A percentile compares a stretch with the other conserved stretches of the same genome.
phyloP scores from a whole-genome alignment of 1,140 invertebrate species.

The Anastrepha ludens region DNA sequence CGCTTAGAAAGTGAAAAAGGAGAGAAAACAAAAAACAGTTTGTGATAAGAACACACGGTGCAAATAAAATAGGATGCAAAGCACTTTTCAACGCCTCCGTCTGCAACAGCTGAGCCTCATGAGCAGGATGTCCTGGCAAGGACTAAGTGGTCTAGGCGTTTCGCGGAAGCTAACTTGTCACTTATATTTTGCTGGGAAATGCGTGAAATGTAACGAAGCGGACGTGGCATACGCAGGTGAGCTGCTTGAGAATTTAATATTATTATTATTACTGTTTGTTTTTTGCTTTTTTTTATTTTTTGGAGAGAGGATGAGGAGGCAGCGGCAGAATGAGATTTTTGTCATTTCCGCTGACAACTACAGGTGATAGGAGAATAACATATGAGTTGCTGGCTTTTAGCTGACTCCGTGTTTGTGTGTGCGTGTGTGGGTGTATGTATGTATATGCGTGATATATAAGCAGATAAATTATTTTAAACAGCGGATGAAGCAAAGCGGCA shows the following conservation, averaged over 20 bases:
- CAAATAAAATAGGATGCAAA: constrained; percentile 4
- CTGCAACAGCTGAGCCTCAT: background rate
- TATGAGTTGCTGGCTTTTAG: no score
- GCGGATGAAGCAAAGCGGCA: background rate
- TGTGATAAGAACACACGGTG: background rate
- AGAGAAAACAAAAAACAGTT: background rate
- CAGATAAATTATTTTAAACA: no score
- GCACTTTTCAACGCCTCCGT: background rate
- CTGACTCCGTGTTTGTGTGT: background rate
- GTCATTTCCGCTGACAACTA: constrained; percentile 32
- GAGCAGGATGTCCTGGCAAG: constrained; percentile 24
- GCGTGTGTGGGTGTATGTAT: background rate
- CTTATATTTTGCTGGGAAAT: background rate
- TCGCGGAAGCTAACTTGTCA: constrained; percentile 36
- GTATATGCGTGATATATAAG: background rate
- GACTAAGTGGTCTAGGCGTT: constrained; percentile 47
- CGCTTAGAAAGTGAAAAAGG: background rate
- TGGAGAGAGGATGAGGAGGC: background rate
- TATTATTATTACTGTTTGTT: background rate
- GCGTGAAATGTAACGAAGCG: background rate
- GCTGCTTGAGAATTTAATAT: background rate
- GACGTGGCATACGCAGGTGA: background rate
- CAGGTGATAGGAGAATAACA: background rate
- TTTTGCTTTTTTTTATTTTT: background rate
- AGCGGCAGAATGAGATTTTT: constrained; percentile 47